These are phyloP conservation scores for Pinna nobilis DNA, from an alignment of 1,140 invertebrate species.

Conservation along the genomic window DNA sequence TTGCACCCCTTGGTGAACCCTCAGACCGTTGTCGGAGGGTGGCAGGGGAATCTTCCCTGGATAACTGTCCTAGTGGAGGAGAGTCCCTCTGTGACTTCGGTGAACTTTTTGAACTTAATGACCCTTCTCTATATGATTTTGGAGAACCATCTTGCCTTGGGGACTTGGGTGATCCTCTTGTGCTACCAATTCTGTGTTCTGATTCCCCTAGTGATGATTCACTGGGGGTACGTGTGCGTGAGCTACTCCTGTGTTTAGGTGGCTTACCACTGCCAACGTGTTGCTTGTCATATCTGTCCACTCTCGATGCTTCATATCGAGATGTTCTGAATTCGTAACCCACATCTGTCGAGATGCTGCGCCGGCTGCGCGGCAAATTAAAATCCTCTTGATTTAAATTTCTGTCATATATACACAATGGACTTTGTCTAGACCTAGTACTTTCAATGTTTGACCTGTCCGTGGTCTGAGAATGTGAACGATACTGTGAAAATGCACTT, in stretches of 20 bases:
- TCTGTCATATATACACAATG: too few relatives aligned
- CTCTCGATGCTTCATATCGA: constrained; percentile 14
- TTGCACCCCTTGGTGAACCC: constrained; percentile 18
- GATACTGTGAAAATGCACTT: constrained; percentile 28
- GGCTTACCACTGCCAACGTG: constrained; percentile 48
- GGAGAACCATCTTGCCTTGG: constrained; percentile 31
- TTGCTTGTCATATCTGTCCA: constrained; percentile 11
- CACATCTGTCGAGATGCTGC: constrained; percentile 42
- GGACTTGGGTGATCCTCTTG: constrained; percentile 40
- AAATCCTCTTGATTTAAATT: too few relatives aligned
- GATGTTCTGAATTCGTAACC: constrained; percentile 31
- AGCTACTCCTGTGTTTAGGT: constrained; percentile 53
- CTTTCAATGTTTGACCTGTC: too few relatives aligned
- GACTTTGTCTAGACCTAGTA: too few relatives aligned
- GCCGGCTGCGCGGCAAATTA: constrained; percentile 27
- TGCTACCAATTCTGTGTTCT: constrained; percentile 41
- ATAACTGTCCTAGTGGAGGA: constrained; percentile 9
- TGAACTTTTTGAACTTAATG: constrained; percentile 23
- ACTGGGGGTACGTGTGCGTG: constrained; percentile 57
- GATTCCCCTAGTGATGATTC: constrained; percentile 67
- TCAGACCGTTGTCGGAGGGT: constrained; percentile 7
- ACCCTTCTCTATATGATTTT: constrained; percentile 19
- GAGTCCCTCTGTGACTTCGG: constrained; percentile 24
- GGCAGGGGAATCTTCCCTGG: constrained; percentile 5
- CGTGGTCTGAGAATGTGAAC: constrained; percentile 33